Percentiles rank a stretch among this genome's conserved stretches.
These are phyloP conservation scores for Caenorhabditis elegans DNA, from an alignment of 1,140 invertebrate genomes.

Conservation along the genomic window DNA sequence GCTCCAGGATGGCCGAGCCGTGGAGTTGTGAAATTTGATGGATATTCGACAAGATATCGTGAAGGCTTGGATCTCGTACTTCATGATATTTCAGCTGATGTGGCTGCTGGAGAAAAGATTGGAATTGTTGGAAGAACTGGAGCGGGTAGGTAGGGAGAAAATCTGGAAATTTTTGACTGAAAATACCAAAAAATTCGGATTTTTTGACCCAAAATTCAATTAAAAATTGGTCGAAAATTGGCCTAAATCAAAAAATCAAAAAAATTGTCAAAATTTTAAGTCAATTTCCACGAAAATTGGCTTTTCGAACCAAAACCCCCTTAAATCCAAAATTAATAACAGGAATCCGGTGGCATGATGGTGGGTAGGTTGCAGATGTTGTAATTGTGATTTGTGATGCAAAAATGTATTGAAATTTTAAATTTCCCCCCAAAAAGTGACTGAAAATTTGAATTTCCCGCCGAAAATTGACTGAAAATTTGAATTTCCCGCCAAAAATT, in stretches of 20 bases:
- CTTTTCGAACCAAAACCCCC: too few relatives aligned
- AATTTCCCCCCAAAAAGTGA: too few relatives aligned
- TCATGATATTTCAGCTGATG: constrained; percentile 44
- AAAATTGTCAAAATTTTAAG: too few relatives aligned
- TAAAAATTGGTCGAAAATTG: background rate
- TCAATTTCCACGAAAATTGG: too few relatives aligned
- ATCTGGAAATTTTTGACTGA: too few relatives aligned
- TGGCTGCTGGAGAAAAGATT: constrained; percentile 65
- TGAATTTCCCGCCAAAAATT: too few relatives aligned
- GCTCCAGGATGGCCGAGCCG: constrained; percentile 65
- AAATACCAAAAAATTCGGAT: background rate
- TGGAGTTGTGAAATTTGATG: constrained; percentile 65
- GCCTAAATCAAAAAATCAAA: too few relatives aligned
- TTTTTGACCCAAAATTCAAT: background rate
- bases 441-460: too few relatives aligned
- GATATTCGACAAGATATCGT: constrained; percentile 61
- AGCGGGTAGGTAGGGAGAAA: constrained; percentile 67
- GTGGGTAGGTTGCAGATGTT: background rate
- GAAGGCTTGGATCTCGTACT: constrained; percentile 53
- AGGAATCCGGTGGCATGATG: background rate
- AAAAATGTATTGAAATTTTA: too few relatives aligned
- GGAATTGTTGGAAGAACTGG: constrained; percentile 72
- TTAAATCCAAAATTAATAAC: background rate
- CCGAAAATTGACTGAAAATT: too few relatives aligned
- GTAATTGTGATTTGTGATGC: background rate